A percentile compares a stretch with the other conserved stretches of the same genome.
Evolutionary conservation across 2,113 vertebrate species (phyloP).

Genomic region (Lichenostomus cassidix): DNA sequence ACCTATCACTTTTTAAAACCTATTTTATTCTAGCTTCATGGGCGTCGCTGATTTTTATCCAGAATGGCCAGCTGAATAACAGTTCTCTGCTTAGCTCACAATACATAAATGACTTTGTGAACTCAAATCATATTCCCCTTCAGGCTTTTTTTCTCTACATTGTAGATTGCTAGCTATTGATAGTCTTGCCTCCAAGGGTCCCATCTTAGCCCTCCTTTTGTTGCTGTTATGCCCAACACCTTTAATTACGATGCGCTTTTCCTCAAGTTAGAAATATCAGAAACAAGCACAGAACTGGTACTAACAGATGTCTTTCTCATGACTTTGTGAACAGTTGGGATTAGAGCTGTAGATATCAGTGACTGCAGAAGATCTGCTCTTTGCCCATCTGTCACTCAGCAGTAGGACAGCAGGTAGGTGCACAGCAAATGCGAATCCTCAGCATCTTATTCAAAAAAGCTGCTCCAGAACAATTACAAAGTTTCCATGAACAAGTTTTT

Average conservation of each 20-base stretch:
- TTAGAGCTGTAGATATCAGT: not conserved
- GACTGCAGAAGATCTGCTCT: not conserved
- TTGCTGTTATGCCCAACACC: not conserved
- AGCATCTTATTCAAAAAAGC: not conserved
- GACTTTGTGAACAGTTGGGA: not conserved
- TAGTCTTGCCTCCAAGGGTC: not conserved
- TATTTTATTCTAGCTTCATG: not conserved
- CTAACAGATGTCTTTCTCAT: fast-evolving
- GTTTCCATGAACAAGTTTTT: not conserved
- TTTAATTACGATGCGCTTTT: not conserved
- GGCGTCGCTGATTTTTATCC: not conserved
- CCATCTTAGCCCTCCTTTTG: not conserved
- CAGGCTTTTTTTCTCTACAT: not conserved
- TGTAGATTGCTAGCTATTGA: not conserved
- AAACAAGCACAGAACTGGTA: not conserved
- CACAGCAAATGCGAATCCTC: not conserved
- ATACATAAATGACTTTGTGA: not conserved
- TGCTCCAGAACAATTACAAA: not conserved
- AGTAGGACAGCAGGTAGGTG: not conserved
- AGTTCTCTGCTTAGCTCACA: not conserved
- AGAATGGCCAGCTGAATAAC: not conserved
- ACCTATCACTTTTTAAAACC: not conserved
- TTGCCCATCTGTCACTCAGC: not conserved
- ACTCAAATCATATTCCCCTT: fast-evolving
- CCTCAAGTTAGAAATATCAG: not conserved